Evolutionary conservation across 2,797 vertebrate species (phyloP), one percentile per base, ranked within the genome.

Genomic region (Mus caroli): DNA sequence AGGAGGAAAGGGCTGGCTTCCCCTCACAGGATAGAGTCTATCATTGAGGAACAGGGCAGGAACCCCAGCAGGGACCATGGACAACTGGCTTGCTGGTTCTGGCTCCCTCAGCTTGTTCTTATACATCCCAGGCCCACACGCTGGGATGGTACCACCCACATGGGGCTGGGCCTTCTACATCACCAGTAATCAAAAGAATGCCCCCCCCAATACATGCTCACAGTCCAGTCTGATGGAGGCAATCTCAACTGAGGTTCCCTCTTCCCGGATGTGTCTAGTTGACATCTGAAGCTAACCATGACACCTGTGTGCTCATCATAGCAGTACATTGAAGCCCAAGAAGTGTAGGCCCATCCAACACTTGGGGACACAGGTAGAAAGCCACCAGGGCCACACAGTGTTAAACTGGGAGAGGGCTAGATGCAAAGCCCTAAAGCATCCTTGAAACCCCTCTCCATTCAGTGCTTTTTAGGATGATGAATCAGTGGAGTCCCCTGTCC

Each of bases 281-380:
- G 40, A 40, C 58, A 62, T 6, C 58, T 4, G 0, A 8, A 13
- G 17, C 31, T 31, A 67, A 34, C 60, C 60, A 64, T 67, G 43
- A 15, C 19, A 69, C 80, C 62, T 28, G 28, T 67, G 60, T 50
- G 11, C 43, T 85, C 60, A 24, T 84, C 17, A 13, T 2, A n/a
- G 60, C 17, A 22, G 6, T 10, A 50, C 11, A 50, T 14, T 0
- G 6, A 67, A 31, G 43, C 43, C 60, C 82, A 34, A 34, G 82
- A 40, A 7, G 10, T 0, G 0, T 1, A 4, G 24, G 1, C 40
- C 82, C 50, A 15, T 34, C 3, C 54, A 31, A 31, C 24, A 20
- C 52, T 24, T 7, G 37, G 20, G 4, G 24, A 37, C 28, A 6
- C 1, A 19, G 5, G 37, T 40, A 54, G 78, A 62, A 26, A 26